Conservation (phyloP, 2,113 vertebrate genomes). For the Panthera leo region DNA sequence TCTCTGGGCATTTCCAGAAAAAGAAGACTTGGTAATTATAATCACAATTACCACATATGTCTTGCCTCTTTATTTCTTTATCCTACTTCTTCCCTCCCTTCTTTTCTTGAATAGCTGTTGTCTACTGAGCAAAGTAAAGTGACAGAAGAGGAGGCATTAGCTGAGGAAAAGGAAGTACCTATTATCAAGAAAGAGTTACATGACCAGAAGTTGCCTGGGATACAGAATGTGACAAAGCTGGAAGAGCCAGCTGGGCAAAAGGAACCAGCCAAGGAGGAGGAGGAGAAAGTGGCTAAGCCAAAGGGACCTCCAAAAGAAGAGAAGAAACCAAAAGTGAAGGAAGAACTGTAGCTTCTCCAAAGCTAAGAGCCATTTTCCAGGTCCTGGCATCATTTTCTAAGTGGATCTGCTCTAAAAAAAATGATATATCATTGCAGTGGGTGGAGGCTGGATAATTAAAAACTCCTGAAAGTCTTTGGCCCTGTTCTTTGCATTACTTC, state of each 20-base stretch:
- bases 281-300: not conserved
- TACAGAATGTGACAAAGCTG: not conserved
- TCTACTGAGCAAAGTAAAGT: constrained; percentile 16
- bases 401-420: not conserved
- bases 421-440: not conserved
- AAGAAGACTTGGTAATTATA: not conserved
- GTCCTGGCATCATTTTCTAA: not conserved
- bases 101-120: constrained; percentile 27
- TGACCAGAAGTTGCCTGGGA: not conserved
- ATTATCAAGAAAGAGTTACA: not conserved
- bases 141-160: not conserved
- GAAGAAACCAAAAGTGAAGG: constrained; percentile 33
- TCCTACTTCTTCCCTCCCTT: not conserved
- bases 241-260: not conserved
- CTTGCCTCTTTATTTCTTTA: not conserved
- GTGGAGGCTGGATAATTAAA: constrained; percentile 46
- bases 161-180: not conserved
- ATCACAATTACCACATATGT: no score
- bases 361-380: not conserved
- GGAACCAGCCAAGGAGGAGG: not conserved
- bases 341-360: constrained; percentile 63
- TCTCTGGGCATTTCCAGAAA: not conserved
- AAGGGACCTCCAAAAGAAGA: not conserved
- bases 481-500: not conserved
- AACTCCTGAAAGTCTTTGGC: not conserved